Percentiles rank a stretch among this genome's conserved stretches.
These are phyloP conservation scores for Wasmannia auropunctata DNA, from an alignment of 1,140 invertebrate species.

Conservation along the genomic window DNA sequence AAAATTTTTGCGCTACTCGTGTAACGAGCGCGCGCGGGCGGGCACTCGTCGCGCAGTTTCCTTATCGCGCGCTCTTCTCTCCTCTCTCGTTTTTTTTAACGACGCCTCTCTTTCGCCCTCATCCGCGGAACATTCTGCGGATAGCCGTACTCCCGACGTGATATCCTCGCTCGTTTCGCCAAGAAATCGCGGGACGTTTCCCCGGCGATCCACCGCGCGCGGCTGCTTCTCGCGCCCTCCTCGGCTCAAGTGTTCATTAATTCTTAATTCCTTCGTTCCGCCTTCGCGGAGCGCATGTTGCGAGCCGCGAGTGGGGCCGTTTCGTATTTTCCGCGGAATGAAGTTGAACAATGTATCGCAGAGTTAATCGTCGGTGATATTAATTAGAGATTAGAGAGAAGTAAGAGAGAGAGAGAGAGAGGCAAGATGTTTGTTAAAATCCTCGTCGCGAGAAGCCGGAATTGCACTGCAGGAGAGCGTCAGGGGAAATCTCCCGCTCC, in stretches of 20 bases:
- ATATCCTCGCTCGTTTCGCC: slow-evolving; percentile 63
- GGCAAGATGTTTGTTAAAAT: slow-evolving; percentile 1
- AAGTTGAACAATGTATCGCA: slow-evolving; percentile 19
- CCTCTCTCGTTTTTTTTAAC: slow-evolving; percentile 36
- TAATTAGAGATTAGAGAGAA: slow-evolving; percentile 29
- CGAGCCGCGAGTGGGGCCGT: background rate
- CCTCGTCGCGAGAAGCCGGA: background rate
- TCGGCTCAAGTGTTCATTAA: slow-evolving; percentile 60
- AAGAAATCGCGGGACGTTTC: slow-evolving; percentile 64
- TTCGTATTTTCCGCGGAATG: slow-evolving; percentile 10
- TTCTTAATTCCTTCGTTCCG: slow-evolving; percentile 73
- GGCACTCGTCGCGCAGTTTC: slow-evolving; percentile 35
- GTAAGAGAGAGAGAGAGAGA: background rate
- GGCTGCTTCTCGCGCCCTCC: background rate
- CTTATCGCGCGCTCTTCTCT: slow-evolving; percentile 38
- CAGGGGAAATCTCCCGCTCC: too few relatives aligned
- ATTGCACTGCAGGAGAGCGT: background rate
- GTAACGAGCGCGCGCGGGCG: slow-evolving; percentile 27
- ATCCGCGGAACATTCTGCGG: background rate
- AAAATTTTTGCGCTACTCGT: slow-evolving; percentile 42
- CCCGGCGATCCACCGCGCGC: slow-evolving; percentile 60
- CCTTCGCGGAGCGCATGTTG: slow-evolving; percentile 25
- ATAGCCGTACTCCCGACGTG: slow-evolving; percentile 40
- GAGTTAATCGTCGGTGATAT: slow-evolving; percentile 31
- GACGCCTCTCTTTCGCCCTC: background rate